phyloP scores from a whole-genome alignment of 1,140 invertebrate genomes.

The Drosophila gunungcola region DNA sequence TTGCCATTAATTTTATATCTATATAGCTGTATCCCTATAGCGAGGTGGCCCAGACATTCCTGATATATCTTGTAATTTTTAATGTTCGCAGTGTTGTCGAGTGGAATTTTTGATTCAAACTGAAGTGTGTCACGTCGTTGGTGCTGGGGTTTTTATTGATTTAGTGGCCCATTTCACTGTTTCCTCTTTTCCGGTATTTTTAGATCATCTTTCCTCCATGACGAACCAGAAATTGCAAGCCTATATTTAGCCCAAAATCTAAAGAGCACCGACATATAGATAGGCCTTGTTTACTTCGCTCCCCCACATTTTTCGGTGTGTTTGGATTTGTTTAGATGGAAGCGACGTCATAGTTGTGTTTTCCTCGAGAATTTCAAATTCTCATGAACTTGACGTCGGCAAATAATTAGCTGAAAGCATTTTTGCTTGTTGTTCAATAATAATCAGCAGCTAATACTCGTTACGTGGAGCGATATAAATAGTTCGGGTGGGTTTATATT shows the following conservation, averaged over 20 bases:
- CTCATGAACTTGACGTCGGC: conserved; percentile 76
- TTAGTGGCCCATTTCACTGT: conserved; percentile 50
- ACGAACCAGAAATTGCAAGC: conserved; percentile 69
- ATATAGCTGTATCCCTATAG: conserved; percentile 40
- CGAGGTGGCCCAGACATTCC: conserved; percentile 29
- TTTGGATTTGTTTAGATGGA: conserved; percentile 43
- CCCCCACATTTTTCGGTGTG: conserved; percentile 30
- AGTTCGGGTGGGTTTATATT: conserved; percentile 53
- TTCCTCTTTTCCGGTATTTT: conserved; percentile 17
- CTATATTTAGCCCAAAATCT: conserved; percentile 38
- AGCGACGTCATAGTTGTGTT: conserved; percentile 67
- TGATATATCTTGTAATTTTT: conserved; percentile 77
- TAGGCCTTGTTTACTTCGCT: conserved; percentile 56
- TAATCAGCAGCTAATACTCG: conserved; percentile 64
- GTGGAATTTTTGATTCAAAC: conserved; percentile 31
- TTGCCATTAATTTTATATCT: conserved; percentile 75
- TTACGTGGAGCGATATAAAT: conserved; percentile 75
- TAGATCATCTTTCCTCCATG: conserved; percentile 34
- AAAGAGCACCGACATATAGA: conserved; percentile 47
- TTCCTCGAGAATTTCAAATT: conserved; percentile 33
- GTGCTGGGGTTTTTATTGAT: conserved; percentile 48
- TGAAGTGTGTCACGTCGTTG: conserved; percentile 68
- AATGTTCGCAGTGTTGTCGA: conserved; percentile 73
- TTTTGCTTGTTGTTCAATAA: conserved; percentile 69
- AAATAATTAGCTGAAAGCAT: conserved; percentile 69